Conservation (phyloP, 2,888 invertebrate species). For the Embidobia sp. region DNA sequence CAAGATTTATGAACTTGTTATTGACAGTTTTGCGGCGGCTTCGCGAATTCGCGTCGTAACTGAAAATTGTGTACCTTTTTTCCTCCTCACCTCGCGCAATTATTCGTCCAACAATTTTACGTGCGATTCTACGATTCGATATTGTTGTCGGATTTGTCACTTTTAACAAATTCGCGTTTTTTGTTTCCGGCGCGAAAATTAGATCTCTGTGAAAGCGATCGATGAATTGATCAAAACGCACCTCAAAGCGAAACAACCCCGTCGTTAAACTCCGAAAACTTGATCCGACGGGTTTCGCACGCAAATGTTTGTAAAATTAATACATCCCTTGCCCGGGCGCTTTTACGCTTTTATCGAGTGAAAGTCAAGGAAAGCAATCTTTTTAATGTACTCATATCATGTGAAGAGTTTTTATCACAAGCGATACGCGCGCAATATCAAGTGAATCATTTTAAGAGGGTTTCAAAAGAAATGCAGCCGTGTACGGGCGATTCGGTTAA, state of each 20-base stretch:
- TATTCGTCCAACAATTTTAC: conserved; percentile 10
- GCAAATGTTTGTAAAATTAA: conserved; percentile 13
- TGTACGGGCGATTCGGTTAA: conserved; percentile 12
- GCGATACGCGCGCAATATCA: conserved; percentile 28
- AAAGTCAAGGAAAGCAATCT: conserved; percentile 25
- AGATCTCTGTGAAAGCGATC: no score
- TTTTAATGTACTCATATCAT: conserved; percentile 38
- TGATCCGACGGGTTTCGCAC: background rate
- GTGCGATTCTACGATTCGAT: conserved; percentile 16
- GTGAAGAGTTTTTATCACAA: conserved; percentile 42
- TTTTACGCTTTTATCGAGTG: conserved; percentile 18
- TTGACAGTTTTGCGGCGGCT: background rate
- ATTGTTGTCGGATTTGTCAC: no score
- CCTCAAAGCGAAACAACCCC: no score
- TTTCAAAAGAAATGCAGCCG: conserved; percentile 12
- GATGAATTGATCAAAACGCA: no score
- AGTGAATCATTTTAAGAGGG: conserved; percentile 40
- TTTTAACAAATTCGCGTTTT: no score
- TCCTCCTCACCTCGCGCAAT: background rate
- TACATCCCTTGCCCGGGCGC: background rate
- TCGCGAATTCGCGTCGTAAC: conserved; percentile 36
- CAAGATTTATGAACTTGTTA: background rate
- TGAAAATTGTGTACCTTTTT: conserved; percentile 24
- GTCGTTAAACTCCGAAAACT: no score
- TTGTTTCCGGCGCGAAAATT: no score